These are phyloP conservation scores for Troides helena DNA, from an alignment of 2,888 invertebrate species.

Conservation along the genomic window DNA sequence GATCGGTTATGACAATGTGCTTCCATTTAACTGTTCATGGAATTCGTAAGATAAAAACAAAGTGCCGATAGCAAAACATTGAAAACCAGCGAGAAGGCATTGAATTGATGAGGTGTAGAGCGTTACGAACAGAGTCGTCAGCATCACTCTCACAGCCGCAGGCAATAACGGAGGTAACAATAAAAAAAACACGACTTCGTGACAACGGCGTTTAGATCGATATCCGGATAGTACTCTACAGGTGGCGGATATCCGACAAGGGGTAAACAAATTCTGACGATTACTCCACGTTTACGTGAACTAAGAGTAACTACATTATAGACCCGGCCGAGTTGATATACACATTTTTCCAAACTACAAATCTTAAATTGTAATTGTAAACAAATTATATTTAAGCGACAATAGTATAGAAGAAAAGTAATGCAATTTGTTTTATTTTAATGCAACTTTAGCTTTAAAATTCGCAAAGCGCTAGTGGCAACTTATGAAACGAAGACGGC, in stretches of 20 bases:
- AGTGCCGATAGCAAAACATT: constrained; percentile 4
- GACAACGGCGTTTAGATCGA: constrained; percentile 54
- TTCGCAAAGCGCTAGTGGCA: no score
- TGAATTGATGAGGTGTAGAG: constrained; percentile 1
- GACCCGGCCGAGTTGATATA: background rate
- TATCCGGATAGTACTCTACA: constrained; percentile 43
- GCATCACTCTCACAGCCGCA: constrained; percentile 21
- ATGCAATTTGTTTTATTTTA: no score
- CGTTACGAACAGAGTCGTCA: background rate
- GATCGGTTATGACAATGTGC: background rate
- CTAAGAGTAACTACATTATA: constrained; percentile 10
- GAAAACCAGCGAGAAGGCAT: background rate
- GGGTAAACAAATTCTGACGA: constrained; percentile 50
- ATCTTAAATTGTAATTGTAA: background rate
- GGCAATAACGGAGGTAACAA: constrained; percentile 37
- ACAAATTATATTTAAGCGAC: no score
- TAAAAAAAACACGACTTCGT: constrained; percentile 37
- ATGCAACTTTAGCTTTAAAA: no score
- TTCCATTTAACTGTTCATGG: background rate
- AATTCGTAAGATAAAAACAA: constrained; percentile 12
- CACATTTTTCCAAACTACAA: no score
- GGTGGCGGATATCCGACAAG: constrained; percentile 45
- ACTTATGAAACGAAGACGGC: no score
- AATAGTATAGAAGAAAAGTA: no score
- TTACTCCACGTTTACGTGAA: constrained; percentile 38